Conservation (phyloP, 1,140 invertebrate species). For the Mizuhopecten yessoensis region DNA sequence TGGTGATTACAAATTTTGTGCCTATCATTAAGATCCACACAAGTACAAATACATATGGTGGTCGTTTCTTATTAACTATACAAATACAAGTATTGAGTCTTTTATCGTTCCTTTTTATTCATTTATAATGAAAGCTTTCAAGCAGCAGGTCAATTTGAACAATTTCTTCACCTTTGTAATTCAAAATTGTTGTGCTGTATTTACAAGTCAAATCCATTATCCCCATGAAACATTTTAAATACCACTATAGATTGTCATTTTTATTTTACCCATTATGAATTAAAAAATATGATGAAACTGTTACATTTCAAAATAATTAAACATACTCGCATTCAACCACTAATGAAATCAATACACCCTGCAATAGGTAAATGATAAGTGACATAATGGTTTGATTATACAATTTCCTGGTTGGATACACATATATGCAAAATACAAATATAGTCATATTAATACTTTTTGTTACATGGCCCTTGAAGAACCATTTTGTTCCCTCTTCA, state of each 20-base stretch:
- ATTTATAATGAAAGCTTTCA: too few relatives aligned
- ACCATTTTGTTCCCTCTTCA: conserved; percentile 52
- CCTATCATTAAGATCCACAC: too few relatives aligned
- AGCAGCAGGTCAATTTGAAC: too few relatives aligned
- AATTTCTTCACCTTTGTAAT: too few relatives aligned
- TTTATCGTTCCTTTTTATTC: too few relatives aligned
- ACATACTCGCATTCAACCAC: conserved; percentile 42
- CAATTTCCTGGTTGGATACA: conserved; percentile 41
- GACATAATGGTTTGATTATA: conserved; percentile 12
- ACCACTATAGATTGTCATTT: neutral
- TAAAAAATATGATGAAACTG: neutral
- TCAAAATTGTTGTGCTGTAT: too few relatives aligned
- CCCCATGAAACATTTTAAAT: neutral
- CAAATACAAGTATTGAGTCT: too few relatives aligned
- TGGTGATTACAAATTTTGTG: too few relatives aligned
- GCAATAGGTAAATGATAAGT: neutral
- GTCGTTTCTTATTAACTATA: too few relatives aligned
- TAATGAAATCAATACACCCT: conserved; percentile 11
- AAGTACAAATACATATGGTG: too few relatives aligned
- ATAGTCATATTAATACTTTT: conserved; percentile 9
- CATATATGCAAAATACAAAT: conserved; percentile 47
- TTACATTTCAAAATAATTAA: neutral
- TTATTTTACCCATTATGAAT: neutral
- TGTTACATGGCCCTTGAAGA: conserved; percentile 42
- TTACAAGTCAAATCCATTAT: neutral